Evolutionary conservation across 1,140 invertebrate species (phyloP).

Genomic region (Drosophila tropicalis): DNA sequence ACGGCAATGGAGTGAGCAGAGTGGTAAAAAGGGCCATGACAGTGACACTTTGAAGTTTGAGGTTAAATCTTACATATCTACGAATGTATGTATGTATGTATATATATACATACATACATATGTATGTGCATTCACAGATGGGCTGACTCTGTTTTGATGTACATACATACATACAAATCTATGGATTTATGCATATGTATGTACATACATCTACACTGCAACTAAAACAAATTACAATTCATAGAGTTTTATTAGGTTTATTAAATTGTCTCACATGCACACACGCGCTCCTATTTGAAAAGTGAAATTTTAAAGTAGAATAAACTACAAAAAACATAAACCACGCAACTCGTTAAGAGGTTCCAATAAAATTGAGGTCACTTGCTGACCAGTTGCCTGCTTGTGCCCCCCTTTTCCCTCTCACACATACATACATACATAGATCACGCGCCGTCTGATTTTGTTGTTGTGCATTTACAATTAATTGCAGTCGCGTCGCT

Average conservation of each 20-base stretch:
- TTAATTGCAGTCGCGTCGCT: constrained; percentile 77
- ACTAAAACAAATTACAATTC: constrained; percentile 22
- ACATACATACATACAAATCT: no score
- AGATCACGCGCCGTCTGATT: constrained; percentile 64
- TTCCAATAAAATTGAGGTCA: constrained; percentile 77
- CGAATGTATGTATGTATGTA: constrained; percentile 25
- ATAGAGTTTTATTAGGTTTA: constrained; percentile 64
- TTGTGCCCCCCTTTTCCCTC: constrained; percentile 3
- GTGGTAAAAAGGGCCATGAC: constrained; percentile 82
- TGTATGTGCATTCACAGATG: no score
- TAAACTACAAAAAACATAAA: constrained; percentile 48
- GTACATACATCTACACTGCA: background rate
- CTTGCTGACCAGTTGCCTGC: constrained; percentile 62
- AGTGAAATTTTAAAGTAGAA: constrained; percentile 80
- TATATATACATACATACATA: no score
- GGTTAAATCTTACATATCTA: constrained; percentile 79
- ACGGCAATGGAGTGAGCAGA: constrained; percentile 39
- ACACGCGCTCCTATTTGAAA: constrained; percentile 60
- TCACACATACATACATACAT: constrained; percentile 51
- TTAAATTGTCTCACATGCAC: constrained; percentile 56
- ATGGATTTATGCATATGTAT: no score
- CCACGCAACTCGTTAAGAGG: constrained; percentile 65
- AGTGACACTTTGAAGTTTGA: constrained; percentile 83
- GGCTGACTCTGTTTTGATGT: background rate
- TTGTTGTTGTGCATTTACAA: constrained; percentile 59